phyloP scores from a whole-genome alignment of 30 jellyfish, hydroid and myxozoan genomes.

The Hydra vulgaris region DNA sequence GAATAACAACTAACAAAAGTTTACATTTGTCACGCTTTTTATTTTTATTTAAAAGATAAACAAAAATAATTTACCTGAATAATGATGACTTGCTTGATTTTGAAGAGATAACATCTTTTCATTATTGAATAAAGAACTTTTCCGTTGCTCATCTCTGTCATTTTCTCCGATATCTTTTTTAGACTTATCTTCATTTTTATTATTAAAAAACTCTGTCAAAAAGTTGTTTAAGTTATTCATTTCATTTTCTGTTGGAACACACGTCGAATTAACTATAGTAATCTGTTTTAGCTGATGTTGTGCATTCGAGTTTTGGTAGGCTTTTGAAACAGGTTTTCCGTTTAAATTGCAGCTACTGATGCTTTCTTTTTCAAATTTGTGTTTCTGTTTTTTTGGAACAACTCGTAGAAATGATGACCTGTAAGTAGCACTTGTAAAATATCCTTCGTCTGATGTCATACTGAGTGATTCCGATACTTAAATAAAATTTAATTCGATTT shows the following conservation, averaged over 20 bases:
- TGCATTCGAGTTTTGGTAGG: not conserved
- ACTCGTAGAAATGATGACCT: not conserved
- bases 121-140: no score
- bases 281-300: not conserved
- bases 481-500: not conserved
- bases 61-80: no score
- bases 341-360: no score
- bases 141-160: no score
- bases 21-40: no score
- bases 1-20: no score
- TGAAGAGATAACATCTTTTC: no score
- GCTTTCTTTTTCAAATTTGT: no score
- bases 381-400: not conserved
- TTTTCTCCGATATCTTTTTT: not conserved
- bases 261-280: not conserved
- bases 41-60: no score
- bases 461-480: not conserved
- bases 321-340: not conserved
- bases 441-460: not conserved
- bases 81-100: no score
- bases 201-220: not conserved
- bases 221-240: not conserved
- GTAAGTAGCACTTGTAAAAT: not conserved
- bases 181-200: not conserved
- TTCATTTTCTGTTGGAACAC: not conserved